Evolutionary conservation across 1,140 invertebrate species (phyloP), one percentile per base, ranked within the genome.

Genomic region (Anoplolepis gracilipes): DNA sequence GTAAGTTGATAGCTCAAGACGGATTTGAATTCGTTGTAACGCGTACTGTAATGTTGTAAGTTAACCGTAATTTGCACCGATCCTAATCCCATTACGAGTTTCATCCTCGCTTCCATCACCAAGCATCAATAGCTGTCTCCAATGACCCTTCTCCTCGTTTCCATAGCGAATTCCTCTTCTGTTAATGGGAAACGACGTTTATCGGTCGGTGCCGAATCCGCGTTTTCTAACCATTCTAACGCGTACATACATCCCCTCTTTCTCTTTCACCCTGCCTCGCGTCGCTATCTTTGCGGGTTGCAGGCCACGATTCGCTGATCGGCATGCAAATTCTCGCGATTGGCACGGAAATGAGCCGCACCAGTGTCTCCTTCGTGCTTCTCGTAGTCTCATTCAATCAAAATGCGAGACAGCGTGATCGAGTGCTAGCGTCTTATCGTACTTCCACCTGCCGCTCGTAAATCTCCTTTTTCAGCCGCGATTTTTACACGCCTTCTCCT

Each of bases 321-420:
- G 64, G 57, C 81, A 73, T 84, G 87, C 42, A 88, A 87, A 89
- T 88, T 62, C 65, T 62, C 33, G 55, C 53, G 28, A 16, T 11
- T 25, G 3, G 42, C 36, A 53, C 53, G 28, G 39, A 69, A 86
- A 67, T 88, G 59, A 28, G 61, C 46, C 28, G 25, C 79, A 13
- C 49, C 28, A 8, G 62, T 85, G 76, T 85, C 76, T 82, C 70
- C 84, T 86, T 49, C 16, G 49, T 64, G 42, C 84, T 72, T 49
- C 75, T 13, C 28, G 19, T 8, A 42, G n/a, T 89, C 73, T 81
- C 78, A 86, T 91, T 90, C 86, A 85, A 92, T 87, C 88, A 90
- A 90, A 89, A 91, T 84, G 87, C 90, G 70, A 53, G 88, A 91
- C 89, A 91, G 87, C 30, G 88, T 91, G 90, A 91, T 92, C 86